A percentile compares a stretch with the other conserved stretches of the same genome.
phyloP scores from a whole-genome alignment of 2,113 vertebrate species.

The Thamnaconus septentrionalis region DNA sequence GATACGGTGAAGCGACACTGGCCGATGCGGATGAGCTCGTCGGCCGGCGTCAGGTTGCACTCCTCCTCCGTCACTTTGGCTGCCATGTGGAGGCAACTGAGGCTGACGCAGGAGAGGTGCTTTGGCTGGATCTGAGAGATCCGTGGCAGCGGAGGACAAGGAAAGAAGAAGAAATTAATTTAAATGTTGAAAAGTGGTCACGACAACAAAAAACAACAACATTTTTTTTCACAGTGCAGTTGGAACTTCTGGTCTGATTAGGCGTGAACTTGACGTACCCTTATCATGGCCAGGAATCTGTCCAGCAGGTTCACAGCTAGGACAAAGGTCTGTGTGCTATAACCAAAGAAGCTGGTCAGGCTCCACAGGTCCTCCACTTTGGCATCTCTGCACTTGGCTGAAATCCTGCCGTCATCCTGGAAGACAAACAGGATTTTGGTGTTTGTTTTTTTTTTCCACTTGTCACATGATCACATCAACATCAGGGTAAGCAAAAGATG shows the following conservation, averaged over 20 bases:
- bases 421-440: background rate
- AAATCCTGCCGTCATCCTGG: constrained; percentile 85
- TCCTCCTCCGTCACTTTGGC: constrained; percentile 87
- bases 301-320: constrained; percentile 95
- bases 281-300: constrained; percentile 95
- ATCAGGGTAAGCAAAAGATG: no score
- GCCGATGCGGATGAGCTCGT: constrained; percentile 94
- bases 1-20: constrained; percentile 95
- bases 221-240: background rate
- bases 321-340: constrained; percentile 93
- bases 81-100: constrained; percentile 92
- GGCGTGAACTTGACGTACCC: constrained; percentile 72
- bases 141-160: background rate
- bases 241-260: background rate
- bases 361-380: constrained; percentile 96
- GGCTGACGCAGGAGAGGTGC: constrained; percentile 94
- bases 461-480: no score
- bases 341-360: constrained; percentile 93
- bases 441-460: no score
- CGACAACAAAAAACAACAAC: background rate
- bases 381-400: constrained; percentile 86
- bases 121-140: constrained; percentile 89
- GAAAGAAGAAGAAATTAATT: background rate
- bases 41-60: constrained; percentile 83
- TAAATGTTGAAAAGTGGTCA: no score